Evolutionary conservation across 1,140 invertebrate species (phyloP).

Genomic region (Megathymus violae): DNA sequence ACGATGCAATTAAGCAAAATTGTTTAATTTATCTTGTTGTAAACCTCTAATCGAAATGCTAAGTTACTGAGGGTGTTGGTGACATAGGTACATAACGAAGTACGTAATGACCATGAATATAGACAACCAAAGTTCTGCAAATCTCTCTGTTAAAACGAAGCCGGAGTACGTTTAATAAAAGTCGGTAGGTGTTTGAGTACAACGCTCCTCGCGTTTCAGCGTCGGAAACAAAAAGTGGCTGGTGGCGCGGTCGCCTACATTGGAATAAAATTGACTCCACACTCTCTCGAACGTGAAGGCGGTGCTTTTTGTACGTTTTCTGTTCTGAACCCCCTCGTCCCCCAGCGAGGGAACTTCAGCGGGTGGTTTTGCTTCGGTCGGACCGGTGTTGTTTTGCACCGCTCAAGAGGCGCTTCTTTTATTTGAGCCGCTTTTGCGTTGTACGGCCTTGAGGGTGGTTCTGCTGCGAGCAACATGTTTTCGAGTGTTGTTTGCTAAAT

Average conservation of each 20-base stretch:
- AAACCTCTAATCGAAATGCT: not conserved
- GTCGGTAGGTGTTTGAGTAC: constrained; percentile 80
- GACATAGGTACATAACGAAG: not conserved
- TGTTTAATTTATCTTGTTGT: constrained; percentile 36
- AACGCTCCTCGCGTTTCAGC: constrained; percentile 77
- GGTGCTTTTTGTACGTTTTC: constrained; percentile 75
- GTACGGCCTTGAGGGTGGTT: constrained; percentile 76
- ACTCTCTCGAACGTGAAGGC: constrained; percentile 81
- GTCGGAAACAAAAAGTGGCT: constrained; percentile 81
- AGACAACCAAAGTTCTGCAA: constrained; percentile 47
- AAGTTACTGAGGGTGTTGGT: not conserved
- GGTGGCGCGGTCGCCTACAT: constrained; percentile 80
- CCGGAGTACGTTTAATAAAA: constrained; percentile 76
- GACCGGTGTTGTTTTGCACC: constrained; percentile 79
- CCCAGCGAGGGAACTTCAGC: constrained; percentile 73
- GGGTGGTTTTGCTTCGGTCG: constrained; percentile 80
- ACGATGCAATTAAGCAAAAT: constrained; percentile 24
- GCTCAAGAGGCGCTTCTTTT: constrained; percentile 81
- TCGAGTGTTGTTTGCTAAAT: constrained; percentile 78
- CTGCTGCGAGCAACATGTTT: constrained; percentile 75
- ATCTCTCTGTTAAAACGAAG: constrained; percentile 56
- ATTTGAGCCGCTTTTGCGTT: constrained; percentile 78
- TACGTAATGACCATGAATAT: constrained; percentile 15
- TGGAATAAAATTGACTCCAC: constrained; percentile 83
- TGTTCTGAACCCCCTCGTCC: constrained; percentile 57